Conservation (phyloP, 2,888 invertebrate species). For the Drosophila nigricruria region DNA sequence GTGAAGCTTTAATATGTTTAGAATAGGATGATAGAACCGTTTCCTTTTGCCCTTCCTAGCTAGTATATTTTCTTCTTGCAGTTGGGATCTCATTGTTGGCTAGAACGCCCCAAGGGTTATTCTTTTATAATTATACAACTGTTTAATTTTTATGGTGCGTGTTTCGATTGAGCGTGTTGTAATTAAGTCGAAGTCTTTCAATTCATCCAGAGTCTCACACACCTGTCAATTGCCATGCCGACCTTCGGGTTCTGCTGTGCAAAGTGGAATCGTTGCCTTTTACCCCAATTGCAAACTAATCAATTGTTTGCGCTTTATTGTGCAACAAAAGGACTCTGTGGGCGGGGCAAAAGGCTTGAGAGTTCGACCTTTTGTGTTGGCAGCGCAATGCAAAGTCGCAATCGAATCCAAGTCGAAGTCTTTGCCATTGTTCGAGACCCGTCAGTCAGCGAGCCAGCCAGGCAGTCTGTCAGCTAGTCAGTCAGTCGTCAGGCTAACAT, state of each 20-base stretch:
- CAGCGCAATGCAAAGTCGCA: conserved; percentile 49
- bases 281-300: conserved; percentile 82
- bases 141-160: conserved; percentile 1
- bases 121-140: not conserved
- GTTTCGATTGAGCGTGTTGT: conserved; percentile 33
- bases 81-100: not conserved
- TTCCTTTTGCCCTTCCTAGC: not conserved
- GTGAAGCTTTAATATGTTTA: too few relatives aligned
- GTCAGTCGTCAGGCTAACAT: conserved; percentile 36
- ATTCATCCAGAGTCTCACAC: conserved; percentile 24
- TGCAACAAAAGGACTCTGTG: conserved; percentile 64
- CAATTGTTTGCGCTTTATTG: conserved; percentile 83
- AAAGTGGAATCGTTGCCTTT: conserved; percentile 23
- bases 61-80: not conserved
- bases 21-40: too few relatives aligned
- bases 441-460: conserved; percentile 27
- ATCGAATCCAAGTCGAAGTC: conserved; percentile 56
- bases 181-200: conserved; percentile 36
- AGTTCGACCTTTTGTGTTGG: conserved; percentile 72
- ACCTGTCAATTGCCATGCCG: conserved; percentile 77
- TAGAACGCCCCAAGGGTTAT: not conserved
- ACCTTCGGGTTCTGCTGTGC: conserved; percentile 10
- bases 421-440: conserved; percentile 47
- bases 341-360: conserved; percentile 68
- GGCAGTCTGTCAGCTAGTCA: conserved; percentile 33